Percentiles rank a stretch among this genome's conserved stretches.
Evolutionary conservation across 1,140 invertebrate species (phyloP).

Genomic region (Drosophila hydei): DNA sequence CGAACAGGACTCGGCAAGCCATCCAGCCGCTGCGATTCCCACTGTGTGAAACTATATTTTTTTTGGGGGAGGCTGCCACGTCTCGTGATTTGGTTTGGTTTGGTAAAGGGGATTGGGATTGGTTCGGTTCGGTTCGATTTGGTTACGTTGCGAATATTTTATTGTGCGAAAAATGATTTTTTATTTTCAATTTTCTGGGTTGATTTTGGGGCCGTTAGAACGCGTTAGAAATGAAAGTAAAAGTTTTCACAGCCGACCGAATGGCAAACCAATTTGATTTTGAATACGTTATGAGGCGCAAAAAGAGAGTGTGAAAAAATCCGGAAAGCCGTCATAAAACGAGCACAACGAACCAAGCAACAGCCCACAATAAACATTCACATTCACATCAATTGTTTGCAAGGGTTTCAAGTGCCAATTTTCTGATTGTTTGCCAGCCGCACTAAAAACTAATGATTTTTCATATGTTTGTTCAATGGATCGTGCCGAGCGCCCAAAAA

Average conservation of each 20-base stretch:
- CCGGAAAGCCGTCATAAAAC: slow-evolving; percentile 68
- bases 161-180: slow-evolving; percentile 83
- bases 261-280: slow-evolving; percentile 78
- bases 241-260: slow-evolving; percentile 61
- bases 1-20: slow-evolving; percentile 1
- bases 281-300: slow-evolving; percentile 81
- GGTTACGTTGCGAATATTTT: slow-evolving; percentile 68
- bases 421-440: slow-evolving; percentile 79
- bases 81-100: slow-evolving; percentile 13
- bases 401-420: slow-evolving; percentile 72
- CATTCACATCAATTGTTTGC: slow-evolving; percentile 52
- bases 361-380: slow-evolving; percentile 48
- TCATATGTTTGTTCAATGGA: slow-evolving; percentile 81
- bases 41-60: slow-evolving; percentile 51
- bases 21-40: slow-evolving; percentile 24
- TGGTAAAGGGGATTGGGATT: slow-evolving; percentile 13
- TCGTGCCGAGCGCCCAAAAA: slow-evolving; percentile 40
- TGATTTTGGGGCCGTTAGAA: slow-evolving; percentile 38
- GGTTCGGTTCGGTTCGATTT: slow-evolving; percentile 16
- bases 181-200: slow-evolving; percentile 78
- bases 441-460: slow-evolving; percentile 82
- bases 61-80: slow-evolving; percentile 20
- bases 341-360: slow-evolving; percentile 18
- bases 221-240: slow-evolving; percentile 65
- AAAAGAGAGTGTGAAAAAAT: slow-evolving; percentile 78